Evolutionary conservation across 2,113 vertebrate genomes (phyloP), one percentile per base, ranked within the genome.

Genomic region (Thinocorus orbignyianus): DNA sequence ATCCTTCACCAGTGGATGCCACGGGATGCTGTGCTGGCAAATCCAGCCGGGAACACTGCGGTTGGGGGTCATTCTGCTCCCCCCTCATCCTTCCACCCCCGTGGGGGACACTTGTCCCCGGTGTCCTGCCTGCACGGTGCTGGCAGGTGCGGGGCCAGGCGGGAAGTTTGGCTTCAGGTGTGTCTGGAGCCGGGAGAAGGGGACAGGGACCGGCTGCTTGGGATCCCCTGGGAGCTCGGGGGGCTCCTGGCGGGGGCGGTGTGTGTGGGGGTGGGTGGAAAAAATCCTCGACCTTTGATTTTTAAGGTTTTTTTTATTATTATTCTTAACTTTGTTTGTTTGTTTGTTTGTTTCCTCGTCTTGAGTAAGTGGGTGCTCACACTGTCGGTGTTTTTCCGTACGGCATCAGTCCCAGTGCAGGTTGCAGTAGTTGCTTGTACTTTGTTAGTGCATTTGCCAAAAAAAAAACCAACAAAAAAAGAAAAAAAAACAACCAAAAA

Each of bases 331-430:
- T n/a, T n/a, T n/a, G n/a, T n/a, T n/a, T n/a, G n/a, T n/a, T n/a
- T n/a, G n/a, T n/a, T 54, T 54, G 3, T 33, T 81, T 91, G 57
- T 58, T 8, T 52, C n/a, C 48, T 65, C 6, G 46, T 79, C 78
- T 13, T 13, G 8, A 83, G 84, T 61, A 57, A 74, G 22, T 42
- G 42, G 0, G 35, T 80, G 94, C 42, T 86, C 95, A 76, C 66
- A 8, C 81, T 13, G 58, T 90, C 46, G 88, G 8, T 92, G 92
- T 79, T 92, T 95, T 84, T 85, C n/a, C n/a, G 88, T 68, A 90
- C 28, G 64, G 94, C 79, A 74, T 51, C 18, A 82, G 11, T 88
- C 65, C 62, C 17, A 64, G 88, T 48, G 58, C 93, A 33, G 11
- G 44, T 87, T 46, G 22, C 64, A 9, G 65, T 49, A 69, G 76